These are phyloP conservation scores for Barypeithes pellucidus DNA, from an alignment of 2,888 invertebrate genomes.

Conservation along the genomic window DNA sequence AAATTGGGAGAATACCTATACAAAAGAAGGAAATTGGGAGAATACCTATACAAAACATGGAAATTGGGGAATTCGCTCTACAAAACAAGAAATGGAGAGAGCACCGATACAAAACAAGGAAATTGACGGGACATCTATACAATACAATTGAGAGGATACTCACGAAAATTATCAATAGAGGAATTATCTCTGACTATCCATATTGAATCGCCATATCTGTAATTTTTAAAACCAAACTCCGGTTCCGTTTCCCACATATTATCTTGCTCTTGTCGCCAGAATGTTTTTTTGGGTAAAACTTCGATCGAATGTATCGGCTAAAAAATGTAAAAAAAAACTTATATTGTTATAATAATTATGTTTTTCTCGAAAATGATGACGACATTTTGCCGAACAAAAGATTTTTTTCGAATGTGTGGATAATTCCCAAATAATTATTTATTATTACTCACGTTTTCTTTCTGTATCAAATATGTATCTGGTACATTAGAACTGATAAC, in stretches of 20 bases:
- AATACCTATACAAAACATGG: too few species aligned
- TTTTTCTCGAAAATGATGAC: neutral
- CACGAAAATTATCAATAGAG: slow-evolving; percentile 34
- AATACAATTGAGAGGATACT: slow-evolving; percentile 30
- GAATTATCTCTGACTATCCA: slow-evolving; percentile 34
- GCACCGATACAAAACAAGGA: too few species aligned
- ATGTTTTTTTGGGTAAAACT: slow-evolving; percentile 54
- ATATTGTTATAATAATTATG: neutral
- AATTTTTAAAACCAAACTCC: slow-evolving; percentile 24
- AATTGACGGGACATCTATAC: too few species aligned
- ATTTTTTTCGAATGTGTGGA: too few species aligned
- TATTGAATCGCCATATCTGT: slow-evolving; percentile 42
- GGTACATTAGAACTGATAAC: slow-evolving; percentile 76
- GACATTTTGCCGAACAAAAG: too few species aligned
- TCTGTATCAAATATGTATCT: slow-evolving; percentile 64
- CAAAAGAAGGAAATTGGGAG: too few species aligned
- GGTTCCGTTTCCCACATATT: neutral
- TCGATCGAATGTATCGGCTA: slow-evolving; percentile 58
- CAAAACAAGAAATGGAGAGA: too few species aligned
- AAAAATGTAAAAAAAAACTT: slow-evolving; percentile 44
- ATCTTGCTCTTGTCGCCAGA: slow-evolving; percentile 22
- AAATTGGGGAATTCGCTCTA: too few species aligned
- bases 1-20: too few species aligned
- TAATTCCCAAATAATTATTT: too few species aligned
- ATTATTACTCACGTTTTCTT: slow-evolving; percentile 60